Base-by-base conservation (phyloP, 2,797 vertebrate species). In the Myotis vivesi region DNA sequence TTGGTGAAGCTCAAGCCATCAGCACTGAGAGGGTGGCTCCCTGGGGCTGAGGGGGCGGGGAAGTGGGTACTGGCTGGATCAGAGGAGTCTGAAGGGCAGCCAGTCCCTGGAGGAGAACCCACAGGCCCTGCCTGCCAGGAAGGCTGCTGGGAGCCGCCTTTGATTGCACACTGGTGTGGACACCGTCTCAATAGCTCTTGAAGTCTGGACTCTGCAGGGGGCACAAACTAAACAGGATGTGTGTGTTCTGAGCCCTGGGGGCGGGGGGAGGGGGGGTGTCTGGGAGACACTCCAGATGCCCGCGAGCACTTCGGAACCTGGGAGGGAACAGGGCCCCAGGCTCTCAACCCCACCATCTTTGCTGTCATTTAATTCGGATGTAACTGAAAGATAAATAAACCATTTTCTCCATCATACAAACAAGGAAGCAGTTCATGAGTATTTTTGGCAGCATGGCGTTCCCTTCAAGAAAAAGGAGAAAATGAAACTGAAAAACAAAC, bases 301-400 rank as follows among this genome's bases (percentile, higher is more conserved):
- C 17, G 1, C 0, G 30, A 76, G 16, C 64, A 44, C 41, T 64
- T 81, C 9, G 49, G 75, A 59, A 92, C 49, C 20, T 1, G 15
- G 36, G 38, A 25, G 11, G 72, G 33, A 36, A n/a, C 20, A 38
- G 75, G 49, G 28, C 20, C 75, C 46, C 38, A 44, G 71, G 33
- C 62, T 55, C 57, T 91, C 46, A 71, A 6, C 12, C 46, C 33
- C 10, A 0, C 0, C n/a, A 8, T 46, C 89, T 57, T 94, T 64
- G 81, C 82, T 94, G 33, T 73, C 92, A 76, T 36, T 80, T 23
- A 62, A 68, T 64, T 72, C 36, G 79, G 68, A 12, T 0, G 57
- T 38, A 0, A 90, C 89, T 19, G 81, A 69, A 73, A 95, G 57
- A 92, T 81, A 93, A 97, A 73, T 59, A 92, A 91, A 66, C 36